Evolutionary conservation across 2,797 vertebrate genomes (phyloP).

Genomic region (Euphonia xanthogaster): DNA sequence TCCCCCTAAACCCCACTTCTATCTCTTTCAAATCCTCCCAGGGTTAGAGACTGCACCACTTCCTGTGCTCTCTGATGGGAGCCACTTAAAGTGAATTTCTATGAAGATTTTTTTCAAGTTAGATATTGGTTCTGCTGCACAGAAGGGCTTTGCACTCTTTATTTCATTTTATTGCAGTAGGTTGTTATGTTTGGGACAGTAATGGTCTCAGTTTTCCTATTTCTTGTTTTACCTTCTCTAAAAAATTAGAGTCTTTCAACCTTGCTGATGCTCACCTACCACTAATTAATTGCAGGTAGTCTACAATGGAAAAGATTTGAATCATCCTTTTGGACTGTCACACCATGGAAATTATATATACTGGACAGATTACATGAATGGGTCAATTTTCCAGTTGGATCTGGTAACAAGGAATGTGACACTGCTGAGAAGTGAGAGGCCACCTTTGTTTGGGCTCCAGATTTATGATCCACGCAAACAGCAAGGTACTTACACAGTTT

Average conservation of each 20-base stretch:
- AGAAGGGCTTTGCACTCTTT: background rate
- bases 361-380: constrained; percentile 99
- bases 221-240: background rate
- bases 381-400: constrained; percentile 96
- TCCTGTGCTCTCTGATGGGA: background rate
- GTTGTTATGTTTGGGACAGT: background rate
- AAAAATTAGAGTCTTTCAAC: background rate
- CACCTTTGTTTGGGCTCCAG: constrained; percentile 92
- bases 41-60: background rate
- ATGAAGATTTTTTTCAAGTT: background rate
- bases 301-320: constrained; percentile 94
- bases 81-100: background rate
- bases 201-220: background rate
- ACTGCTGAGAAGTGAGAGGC: constrained; percentile 89
- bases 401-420: constrained; percentile 86
- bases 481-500: constrained; percentile 81
- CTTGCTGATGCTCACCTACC: background rate
- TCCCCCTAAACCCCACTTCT: too few species aligned
- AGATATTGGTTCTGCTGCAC: background rate
- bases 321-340: constrained; percentile 97
- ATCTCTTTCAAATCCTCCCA: accelerated
- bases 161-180: background rate
- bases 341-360: constrained; percentile 92
- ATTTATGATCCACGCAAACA: constrained; percentile 94
- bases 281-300: constrained; percentile 83